Evolutionary conservation across 2,113 vertebrate species (phyloP), one percentile per base, ranked within the genome.

Genomic region (Reinhardtius hippoglossoides): DNA sequence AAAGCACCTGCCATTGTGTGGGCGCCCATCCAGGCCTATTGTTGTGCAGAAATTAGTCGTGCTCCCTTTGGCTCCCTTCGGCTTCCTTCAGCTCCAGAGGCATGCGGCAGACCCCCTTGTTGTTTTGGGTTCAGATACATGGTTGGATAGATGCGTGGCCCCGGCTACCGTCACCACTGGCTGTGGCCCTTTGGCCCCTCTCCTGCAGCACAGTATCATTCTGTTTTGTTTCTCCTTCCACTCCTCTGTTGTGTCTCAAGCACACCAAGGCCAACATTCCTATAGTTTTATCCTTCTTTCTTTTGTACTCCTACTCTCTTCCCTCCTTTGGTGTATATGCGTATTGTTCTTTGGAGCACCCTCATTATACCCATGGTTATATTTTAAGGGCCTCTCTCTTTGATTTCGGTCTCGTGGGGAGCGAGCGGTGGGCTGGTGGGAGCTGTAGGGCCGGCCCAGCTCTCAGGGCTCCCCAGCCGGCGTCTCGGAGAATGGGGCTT

Each of bases 1-100:
- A 92, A 91, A 91, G 92, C 92, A 94, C 93, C 93, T 95, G 93
- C 93, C 89, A 94, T 93, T 94, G 92, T 94, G 92, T 94, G 92
- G 92, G 92, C 91, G 89, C 89, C 86, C 86, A 88, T 93, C 89
- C 91, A 92, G 81, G 71, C 81, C 88, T 60, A 93, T 92, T 93
- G 91, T 91, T 93, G 86, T 75, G 87, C 82, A 91, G 84, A 92
- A 95, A 94, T 92, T 92, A 93, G 93, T 92, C 90, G 89, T 90
- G 92, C 92, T 93, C 90, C 90, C 90, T 82, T 89, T 83, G 82
- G 89, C 86, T 93, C 83, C 89, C 82, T 80, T 87, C 56, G 82
- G 85, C 86, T 93, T 83, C 89, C 82, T 81, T 87, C 61, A 73
- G 87, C 86, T 90, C 78, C 87, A 80, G 87, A 87, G 90, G 87